These are phyloP conservation scores for Meliscaeva auricollis DNA, from an alignment of 2,888 invertebrate genomes.

Conservation along the genomic window DNA sequence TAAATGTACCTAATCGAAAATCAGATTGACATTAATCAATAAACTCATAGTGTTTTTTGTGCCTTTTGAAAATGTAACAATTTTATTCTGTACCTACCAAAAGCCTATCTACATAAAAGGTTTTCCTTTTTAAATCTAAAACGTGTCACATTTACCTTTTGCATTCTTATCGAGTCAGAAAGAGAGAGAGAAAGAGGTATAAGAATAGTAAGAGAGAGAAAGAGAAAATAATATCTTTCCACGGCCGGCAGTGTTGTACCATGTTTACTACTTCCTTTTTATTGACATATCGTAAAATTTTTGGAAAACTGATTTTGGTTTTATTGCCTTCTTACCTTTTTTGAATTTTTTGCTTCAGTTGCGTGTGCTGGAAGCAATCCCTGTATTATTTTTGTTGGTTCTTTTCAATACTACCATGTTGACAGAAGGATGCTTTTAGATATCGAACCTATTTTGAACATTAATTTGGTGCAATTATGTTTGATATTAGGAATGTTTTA, in stretches of 20 bases:
- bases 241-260: conserved; percentile 1
- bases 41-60: neutral
- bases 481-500: neutral
- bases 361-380: neutral
- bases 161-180: neutral
- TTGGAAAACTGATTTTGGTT: conserved; percentile 30
- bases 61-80: neutral
- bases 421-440: conserved; percentile 15
- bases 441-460: conserved; percentile 13
- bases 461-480: conserved; percentile 16
- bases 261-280: conserved; percentile 31
- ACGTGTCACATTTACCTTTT: conserved; percentile 27
- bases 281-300: conserved; percentile 35
- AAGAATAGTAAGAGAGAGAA: neutral
- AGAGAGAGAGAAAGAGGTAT: neutral
- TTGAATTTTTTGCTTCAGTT: neutral
- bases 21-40: neutral
- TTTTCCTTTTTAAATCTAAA: conserved; percentile 20
- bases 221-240: neutral
- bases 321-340: conserved; percentile 12
- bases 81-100: neutral
- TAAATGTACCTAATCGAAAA: too few species aligned
- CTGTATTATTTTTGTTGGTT: neutral
- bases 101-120: conserved; percentile 2
- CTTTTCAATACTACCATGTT: conserved; percentile 6